These are phyloP conservation scores for Pseudomyrmex gracilis DNA, from an alignment of 1,140 invertebrate genomes.

Conservation along the genomic window DNA sequence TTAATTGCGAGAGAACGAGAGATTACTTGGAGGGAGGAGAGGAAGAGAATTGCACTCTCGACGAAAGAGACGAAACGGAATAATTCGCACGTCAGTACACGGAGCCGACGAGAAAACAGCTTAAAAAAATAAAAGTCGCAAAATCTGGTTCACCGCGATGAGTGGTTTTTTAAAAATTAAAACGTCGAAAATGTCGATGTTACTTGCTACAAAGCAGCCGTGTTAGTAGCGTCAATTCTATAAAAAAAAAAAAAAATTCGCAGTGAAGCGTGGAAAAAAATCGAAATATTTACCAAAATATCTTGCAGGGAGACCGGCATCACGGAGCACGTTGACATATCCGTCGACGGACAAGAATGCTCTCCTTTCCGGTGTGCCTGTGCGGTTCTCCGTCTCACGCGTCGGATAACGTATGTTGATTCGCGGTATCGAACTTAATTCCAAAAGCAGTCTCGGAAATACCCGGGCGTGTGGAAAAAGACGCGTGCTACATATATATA, in stretches of 20 bases:
- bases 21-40: background rate
- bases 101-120: background rate
- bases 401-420: slow-evolving; percentile 39
- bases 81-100: slow-evolving; percentile 28
- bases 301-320: slow-evolving; percentile 85
- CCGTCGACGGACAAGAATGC: slow-evolving; percentile 30
- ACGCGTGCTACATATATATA: too few relatives aligned
- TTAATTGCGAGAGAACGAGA: slow-evolving; percentile 6
- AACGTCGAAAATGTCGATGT: background rate
- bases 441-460: slow-evolving; percentile 14
- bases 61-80: background rate
- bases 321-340: slow-evolving; percentile 83
- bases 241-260: background rate
- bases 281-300: slow-evolving; percentile 82
- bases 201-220: slow-evolving; percentile 1
- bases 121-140: background rate
- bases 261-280: slow-evolving; percentile 18
- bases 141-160: background rate
- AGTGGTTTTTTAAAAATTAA: background rate
- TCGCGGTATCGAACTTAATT: slow-evolving; percentile 23
- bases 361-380: slow-evolving; percentile 50
- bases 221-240: slow-evolving; percentile 10
- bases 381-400: slow-evolving; percentile 1
- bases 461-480: background rate
- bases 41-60: background rate